Conservation (phyloP, 1,140 invertebrate genomes). For the Drosophila jambulina region DNA sequence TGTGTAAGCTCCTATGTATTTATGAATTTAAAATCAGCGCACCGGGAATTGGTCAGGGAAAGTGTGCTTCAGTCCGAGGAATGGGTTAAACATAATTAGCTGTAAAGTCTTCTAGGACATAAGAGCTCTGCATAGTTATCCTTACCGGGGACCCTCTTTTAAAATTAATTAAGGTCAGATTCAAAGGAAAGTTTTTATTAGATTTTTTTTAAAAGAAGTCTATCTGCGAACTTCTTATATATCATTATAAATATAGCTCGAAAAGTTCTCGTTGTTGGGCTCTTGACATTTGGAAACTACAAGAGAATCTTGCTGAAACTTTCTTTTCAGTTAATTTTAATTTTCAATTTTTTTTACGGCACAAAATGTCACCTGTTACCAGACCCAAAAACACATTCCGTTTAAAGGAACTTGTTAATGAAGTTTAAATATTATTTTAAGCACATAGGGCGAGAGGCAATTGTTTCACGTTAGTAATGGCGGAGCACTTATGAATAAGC, state of each 20-base stretch:
- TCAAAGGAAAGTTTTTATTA: neutral
- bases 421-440: too few relatives aligned
- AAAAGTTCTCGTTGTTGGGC: too few relatives aligned
- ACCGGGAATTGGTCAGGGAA: neutral
- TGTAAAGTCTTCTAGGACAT: neutral
- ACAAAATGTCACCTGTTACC: too few relatives aligned
- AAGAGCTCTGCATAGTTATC: neutral
- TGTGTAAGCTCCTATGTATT: slow-evolving; percentile 4
- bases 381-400: too few relatives aligned
- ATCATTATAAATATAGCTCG: neutral
- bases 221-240: neutral
- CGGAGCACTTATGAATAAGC: too few relatives aligned
- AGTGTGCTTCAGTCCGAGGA: neutral
- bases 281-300: too few relatives aligned
- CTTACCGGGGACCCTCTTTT: neutral
- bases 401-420: too few relatives aligned
- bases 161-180: neutral
- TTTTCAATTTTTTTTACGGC: too few relatives aligned
- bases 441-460: too few relatives aligned
- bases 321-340: neutral
- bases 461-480: too few relatives aligned
- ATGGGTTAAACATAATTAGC: slow-evolving; percentile 4
- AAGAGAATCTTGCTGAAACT: neutral
- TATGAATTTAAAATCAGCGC: slow-evolving; percentile 8
- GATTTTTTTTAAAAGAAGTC: neutral